Percentiles rank a stretch among this genome's conserved stretches.
Evolutionary conservation across 1,140 invertebrate genomes (phyloP).

Genomic region (Bombus superbus): DNA sequence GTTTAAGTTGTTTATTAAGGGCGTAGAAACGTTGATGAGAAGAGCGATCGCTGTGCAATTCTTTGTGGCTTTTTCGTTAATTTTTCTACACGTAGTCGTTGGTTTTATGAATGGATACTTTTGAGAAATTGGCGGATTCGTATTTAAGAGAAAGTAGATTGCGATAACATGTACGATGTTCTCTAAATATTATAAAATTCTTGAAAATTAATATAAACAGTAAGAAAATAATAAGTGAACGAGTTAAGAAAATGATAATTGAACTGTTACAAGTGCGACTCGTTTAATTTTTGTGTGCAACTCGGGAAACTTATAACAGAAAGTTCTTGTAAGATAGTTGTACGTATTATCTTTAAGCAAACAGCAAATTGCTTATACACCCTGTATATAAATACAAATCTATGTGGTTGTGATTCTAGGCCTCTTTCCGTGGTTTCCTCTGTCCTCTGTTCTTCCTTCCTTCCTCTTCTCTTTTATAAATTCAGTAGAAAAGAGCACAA

Average conservation of each 20-base stretch:
- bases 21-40: background rate
- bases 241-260: background rate
- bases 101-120: background rate
- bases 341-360: background rate
- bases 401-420: background rate
- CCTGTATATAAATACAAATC: constrained; percentile 8
- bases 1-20: background rate
- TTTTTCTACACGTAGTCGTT: background rate
- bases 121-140: background rate
- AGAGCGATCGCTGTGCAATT: too few relatives aligned
- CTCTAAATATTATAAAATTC: background rate
- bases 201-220: background rate
- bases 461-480: constrained; percentile 16
- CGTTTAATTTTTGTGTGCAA: background rate
- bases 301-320: too few relatives aligned
- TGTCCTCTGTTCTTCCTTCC: constrained; percentile 26
- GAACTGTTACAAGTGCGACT: background rate
- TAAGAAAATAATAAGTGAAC: background rate
- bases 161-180: background rate
- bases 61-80: background rate
- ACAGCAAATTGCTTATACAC: background rate
- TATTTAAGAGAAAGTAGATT: background rate
- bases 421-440: constrained; percentile 16
- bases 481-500: constrained; percentile 18
- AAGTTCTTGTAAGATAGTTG: background rate